phyloP scores from a whole-genome alignment of 2,113 vertebrate species.

The Vulpes lagopus region DNA sequence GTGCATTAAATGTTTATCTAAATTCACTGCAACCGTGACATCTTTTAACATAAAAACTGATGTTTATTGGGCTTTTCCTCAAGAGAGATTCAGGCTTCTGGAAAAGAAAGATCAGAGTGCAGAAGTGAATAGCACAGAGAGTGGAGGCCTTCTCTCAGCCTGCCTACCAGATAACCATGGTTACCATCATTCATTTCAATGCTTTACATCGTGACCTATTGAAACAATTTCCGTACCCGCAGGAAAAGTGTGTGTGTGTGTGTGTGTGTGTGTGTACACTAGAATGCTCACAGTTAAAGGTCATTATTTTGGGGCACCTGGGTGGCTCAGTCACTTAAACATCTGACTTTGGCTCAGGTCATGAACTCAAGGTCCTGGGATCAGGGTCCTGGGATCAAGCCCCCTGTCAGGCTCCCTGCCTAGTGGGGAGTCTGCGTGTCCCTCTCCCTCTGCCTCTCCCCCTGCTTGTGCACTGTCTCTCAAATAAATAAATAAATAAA shows the following conservation, averaged over 20 bases:
- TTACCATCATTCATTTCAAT: background rate
- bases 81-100: background rate
- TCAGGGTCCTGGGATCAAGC: too few relatives aligned
- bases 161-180: background rate
- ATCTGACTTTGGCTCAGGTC: too few relatives aligned
- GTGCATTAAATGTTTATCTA: background rate
- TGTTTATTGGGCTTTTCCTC: background rate
- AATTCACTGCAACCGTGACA: constrained; percentile 2
- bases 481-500: too few relatives aligned
- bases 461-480: too few relatives aligned
- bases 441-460: too few relatives aligned
- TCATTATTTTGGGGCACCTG: too few relatives aligned
- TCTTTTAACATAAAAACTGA: constrained; percentile 40
- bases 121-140: background rate
- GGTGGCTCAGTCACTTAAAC: too few relatives aligned
- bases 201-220: background rate
- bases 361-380: too few relatives aligned
- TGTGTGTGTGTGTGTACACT: background rate
- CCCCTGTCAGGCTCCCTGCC: too few relatives aligned
- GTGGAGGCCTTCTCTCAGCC: too few relatives aligned
- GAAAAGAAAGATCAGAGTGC: background rate
- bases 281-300: too few relatives aligned
- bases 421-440: too few relatives aligned
- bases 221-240: background rate
- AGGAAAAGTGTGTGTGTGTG: background rate